Evolutionary conservation across 2,113 vertebrate species (phyloP), one percentile per base, ranked within the genome.

Genomic region (Garra rufa): DNA sequence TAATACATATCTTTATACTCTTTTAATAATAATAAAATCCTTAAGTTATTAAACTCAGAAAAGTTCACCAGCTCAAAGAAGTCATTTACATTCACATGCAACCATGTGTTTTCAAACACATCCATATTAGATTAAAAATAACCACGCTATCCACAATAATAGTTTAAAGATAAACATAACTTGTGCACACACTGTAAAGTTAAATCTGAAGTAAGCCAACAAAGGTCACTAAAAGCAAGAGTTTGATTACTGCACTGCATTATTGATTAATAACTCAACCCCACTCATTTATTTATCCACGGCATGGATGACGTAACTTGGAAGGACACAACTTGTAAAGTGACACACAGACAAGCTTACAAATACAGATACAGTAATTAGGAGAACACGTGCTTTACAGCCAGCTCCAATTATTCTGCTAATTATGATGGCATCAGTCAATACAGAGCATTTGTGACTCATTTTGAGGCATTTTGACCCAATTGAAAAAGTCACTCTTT

Each of bases 261-360:
- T 76, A 69, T 50, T 63, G 67, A 52, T 80, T 34, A 50, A 87
- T 80, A 73, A 83, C 80, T 80, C 17, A 87, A 44, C 17, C 19
- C 26, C 26, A 43, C 50, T 83, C 21, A 71, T 71, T 71, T 73
- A 86, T 86, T 86, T 52, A 83, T 74, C 4, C 67, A 46, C 21
- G 38, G 41, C 43, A 79, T 26, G 24, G 70, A 71, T 6, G 14
- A 17, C 9, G 9, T 69, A 34, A 41, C 48, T 74, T 74, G 71
- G 71, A 43, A 74, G 17, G 69, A n/a, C 21, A 13, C 38, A 43
- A 3, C 71, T 74, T 48, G 21, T 74, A 21, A 74, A 15, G 43
- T 46, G 71, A 65, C 61, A 73, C 10, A 9, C 21, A 26, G 8
- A 28, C 17, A 30, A 3, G 14, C 30, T 21, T 10, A 41, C 50